Base-by-base conservation (phyloP, 2,113 vertebrate species). In the Corapipo altera region DNA sequence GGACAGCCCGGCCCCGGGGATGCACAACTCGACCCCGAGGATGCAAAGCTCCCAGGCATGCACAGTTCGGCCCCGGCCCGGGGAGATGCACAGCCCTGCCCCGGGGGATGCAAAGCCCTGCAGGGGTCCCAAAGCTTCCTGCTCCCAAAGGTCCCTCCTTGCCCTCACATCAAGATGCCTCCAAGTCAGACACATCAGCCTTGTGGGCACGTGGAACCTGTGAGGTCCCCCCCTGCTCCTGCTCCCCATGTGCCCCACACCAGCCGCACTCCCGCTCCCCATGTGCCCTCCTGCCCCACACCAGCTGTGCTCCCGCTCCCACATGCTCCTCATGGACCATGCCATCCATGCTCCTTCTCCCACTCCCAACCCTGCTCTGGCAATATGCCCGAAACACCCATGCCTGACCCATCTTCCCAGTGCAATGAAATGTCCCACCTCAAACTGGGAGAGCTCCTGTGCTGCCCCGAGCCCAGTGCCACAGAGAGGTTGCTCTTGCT, bases 151-250 rank as follows among this genome's bases (percentile, higher is more conserved):
- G 9, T 43, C 5, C 27, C 55, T 64, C 48, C 32, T 78, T 32
- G 58, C 17, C n/a, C 35, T 32, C 19, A 6, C 62, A 24, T 17
- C 18, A 49, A 24, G 39, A 9, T 3, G 6, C 2, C 19, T 13
- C 30, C 0, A 0, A 33, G 41, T 21, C 39, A 15, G 59, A 14
- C 15, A 11, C 2, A 1, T 12, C 11, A 35, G 17, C 26, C 33
- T 30, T 7, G 12, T 4, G 8, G 51, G 32, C 35, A 48, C 23
- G 4, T 6, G 22, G 81, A 33, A 69, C 11, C 24, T 26, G 28
- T 33, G 16, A 27, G 51, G 28, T 65, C 19, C 16, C 21, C 21
- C 18, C 17, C 55, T 49, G 46, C 23, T 77, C 13, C 39, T 0
- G 0, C 28, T 59, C 11, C 43, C 39, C 44, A 20, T 2, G 3